phyloP scores from a whole-genome alignment of 2,797 vertebrate genomes.

The Tadarida brasiliensis region DNA sequence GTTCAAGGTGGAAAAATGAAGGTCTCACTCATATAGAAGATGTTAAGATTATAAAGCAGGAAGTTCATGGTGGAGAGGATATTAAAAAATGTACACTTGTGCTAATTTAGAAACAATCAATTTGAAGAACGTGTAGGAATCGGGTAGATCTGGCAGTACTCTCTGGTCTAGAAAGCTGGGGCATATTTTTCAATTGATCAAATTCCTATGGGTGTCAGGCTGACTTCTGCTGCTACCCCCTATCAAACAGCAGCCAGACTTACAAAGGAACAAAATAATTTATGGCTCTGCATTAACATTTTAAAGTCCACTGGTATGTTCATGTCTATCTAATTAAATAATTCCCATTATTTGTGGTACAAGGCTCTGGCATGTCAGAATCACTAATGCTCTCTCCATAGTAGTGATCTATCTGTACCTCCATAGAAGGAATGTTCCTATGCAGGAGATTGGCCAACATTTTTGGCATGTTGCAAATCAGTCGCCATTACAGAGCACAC shows the following conservation, averaged over 20 bases:
- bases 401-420: neutral
- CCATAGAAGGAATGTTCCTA: neutral
- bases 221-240: conserved; percentile 15
- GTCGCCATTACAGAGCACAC: neutral
- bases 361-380: neutral
- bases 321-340: conserved; percentile 56
- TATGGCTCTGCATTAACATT: conserved; percentile 25
- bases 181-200: conserved; percentile 55
- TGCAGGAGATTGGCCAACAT: neutral
- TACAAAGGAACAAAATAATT: conserved; percentile 38
- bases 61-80: conserved; percentile 63
- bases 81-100: conserved; percentile 67
- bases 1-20: conserved; percentile 49
- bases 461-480: neutral
- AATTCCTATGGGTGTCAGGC: conserved; percentile 11
- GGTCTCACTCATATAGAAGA: conserved; percentile 63
- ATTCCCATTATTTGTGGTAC: neutral
- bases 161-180: conserved; percentile 33
- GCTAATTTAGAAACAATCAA: conserved; percentile 69
- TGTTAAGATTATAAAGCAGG: conserved; percentile 66
- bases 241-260: neutral
- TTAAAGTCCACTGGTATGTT: neutral
- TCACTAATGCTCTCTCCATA: neutral
- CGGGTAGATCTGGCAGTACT: neutral
- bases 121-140: conserved; percentile 53